These are phyloP conservation scores for Maconellicoccus hirsutus DNA, from an alignment of 1,140 invertebrate species.

Conservation along the genomic window DNA sequence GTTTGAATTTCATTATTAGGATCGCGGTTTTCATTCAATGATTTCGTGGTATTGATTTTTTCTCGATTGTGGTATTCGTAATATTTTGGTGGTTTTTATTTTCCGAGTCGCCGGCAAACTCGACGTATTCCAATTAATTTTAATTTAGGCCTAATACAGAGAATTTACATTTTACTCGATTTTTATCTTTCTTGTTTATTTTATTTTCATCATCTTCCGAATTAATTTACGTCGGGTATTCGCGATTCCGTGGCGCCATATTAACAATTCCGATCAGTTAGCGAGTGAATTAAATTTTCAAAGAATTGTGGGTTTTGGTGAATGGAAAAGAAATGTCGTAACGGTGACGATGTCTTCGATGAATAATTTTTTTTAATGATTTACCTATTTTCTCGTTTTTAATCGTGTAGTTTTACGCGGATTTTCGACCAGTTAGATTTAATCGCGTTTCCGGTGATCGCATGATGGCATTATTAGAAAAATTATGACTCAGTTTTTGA, in stretches of 20 bases:
- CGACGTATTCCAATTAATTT: not conserved
- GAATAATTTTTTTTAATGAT: not conserved
- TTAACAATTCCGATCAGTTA: not conserved
- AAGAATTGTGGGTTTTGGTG: not conserved
- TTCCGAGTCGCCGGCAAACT: not conserved
- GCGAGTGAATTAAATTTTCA: not conserved
- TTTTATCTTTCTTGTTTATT: not conserved
- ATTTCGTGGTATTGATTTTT: no score
- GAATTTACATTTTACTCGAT: not conserved
- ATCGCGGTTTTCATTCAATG: not conserved
- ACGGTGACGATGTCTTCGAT: no score
- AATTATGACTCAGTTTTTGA: no score
- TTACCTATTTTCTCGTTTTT: not conserved
- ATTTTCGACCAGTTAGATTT: no score
- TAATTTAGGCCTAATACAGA: not conserved
- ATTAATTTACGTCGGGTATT: not conserved
- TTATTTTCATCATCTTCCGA: not conserved
- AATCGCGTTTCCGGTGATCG: no score
- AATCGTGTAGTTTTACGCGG: no score
- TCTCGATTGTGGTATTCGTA: no score
- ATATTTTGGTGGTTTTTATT: no score
- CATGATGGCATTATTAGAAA: no score
- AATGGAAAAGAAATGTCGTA: not conserved
- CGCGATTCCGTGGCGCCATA: not conserved
- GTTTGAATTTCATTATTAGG: not conserved